Evolutionary conservation across 1,140 invertebrate genomes (phyloP), one percentile per base, ranked within the genome.

Genomic region (Pissodes strobi): DNA sequence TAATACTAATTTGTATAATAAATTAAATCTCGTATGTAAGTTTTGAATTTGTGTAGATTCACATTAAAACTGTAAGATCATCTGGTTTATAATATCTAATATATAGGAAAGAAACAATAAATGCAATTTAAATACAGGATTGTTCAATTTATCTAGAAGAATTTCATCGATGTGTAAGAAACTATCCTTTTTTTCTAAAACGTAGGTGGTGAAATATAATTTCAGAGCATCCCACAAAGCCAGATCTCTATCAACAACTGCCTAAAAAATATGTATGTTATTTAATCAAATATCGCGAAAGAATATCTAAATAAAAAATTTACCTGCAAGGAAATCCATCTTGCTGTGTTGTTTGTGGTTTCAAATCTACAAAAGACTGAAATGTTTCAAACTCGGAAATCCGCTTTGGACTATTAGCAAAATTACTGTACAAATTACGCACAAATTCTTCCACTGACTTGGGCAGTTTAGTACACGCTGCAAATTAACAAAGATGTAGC

Each of bases 251-350:
- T 52, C 18, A 8, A 34, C 27, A 4, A 52, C 22, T 3, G 23
- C 27, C 25, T 52, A 34, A 27, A 52, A 52, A 52, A 52, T n/a
- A n/a, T n/a, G n/a, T n/a, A n/a, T n/a, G n/a, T n/a, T n/a, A n/a
- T n/a, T n/a, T n/a, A n/a, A n/a, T n/a, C n/a, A n/a, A n/a, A n/a
- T n/a, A n/a, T n/a, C n/a, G n/a, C n/a, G n/a, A 34, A 21, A 19
- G 8, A 52, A 52, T 27, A 13, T 52, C 13, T 27, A 9, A 12
- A 9, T 56, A 17, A 21, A 55, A 45, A 59, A 53, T n/a, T 53
- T 57, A 43, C 55, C 13, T 57, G 37, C 30, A 57, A 23, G 13
- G 55, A 57, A 9, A 56, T n/a, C 52, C 52, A 56, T 56, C 52
- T 56, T 21, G 52, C 23, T 56, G 52, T 23, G 38, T 9, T 22